Base-by-base conservation (phyloP, 2,888 invertebrate species). In the Flexamia atlantica region DNA sequence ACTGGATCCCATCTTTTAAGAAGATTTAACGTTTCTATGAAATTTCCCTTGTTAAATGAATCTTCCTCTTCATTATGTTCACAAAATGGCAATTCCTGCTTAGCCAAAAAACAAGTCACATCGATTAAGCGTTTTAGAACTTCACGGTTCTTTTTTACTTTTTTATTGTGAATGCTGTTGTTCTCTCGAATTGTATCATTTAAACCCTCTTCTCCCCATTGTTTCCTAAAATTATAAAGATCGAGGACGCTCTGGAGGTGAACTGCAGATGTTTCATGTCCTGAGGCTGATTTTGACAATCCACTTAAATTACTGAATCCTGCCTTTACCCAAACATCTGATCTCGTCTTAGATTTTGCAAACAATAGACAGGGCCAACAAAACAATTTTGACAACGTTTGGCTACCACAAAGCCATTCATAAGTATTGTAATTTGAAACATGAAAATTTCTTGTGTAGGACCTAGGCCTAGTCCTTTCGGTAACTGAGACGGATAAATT, bases 11-110 rank as follows among this genome's bases (percentile, higher is more conserved):
- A n/a, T 46, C 17, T 72, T 9, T 50, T 68, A 12, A 60, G 23
- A 46, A 83, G 64, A 70, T 84, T 84, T 9, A 86, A 79, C 14
- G 74, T 72, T 84, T 86, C 86, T n/a, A 85, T 46, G 82, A 84
- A 88, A 84, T 88, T 87, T 25, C 87, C 86, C 68, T 84, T 85
- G 82, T 87, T 87, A 46, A 81, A 64, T 7, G 87, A 87, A 42
- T 76, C 84, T 14, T 25, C 17, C 28, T 50, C 53, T 83, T 87
- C 87, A 70, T 85, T 83, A 72, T n/a, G n/a, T n/a, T n/a, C n/a
- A n/a, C n/a, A n/a, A n/a, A n/a, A n/a, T n/a, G n/a, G n/a, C n/a
- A n/a, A n/a, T n/a, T n/a, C n/a, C n/a, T n/a, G n/a, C n/a, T n/a
- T n/a, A n/a, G n/a, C n/a, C n/a, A n/a, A n/a, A n/a, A n/a, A n/a